Conservation (phyloP, 2,797 vertebrate species). For the Falco naumanni region DNA sequence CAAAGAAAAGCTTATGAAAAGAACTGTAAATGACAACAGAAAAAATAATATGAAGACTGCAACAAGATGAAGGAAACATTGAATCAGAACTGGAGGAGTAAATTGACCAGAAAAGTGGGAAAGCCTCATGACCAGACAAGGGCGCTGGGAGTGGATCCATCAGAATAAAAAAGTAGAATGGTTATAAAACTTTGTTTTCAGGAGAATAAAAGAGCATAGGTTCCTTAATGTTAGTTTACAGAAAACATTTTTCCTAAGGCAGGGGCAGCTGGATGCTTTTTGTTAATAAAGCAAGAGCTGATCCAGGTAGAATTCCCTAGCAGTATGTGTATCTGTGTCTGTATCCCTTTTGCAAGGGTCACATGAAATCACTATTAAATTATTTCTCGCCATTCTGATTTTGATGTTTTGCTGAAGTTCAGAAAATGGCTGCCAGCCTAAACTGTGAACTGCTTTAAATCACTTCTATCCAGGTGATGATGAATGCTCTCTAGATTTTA, state of each 20-base stretch:
- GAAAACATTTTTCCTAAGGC: background rate
- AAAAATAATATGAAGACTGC: background rate
- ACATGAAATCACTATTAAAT: slow-evolving; percentile 1
- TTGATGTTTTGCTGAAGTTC: slow-evolving; percentile 16
- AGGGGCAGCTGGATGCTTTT: background rate
- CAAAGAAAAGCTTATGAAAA: background rate
- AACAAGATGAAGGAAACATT: background rate
- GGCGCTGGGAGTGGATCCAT: background rate
- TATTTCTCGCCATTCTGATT: background rate
- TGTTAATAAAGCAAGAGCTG: slow-evolving; percentile 2
- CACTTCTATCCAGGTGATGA: slow-evolving; percentile 33
- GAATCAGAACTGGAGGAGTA: background rate
- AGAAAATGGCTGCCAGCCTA: slow-evolving; percentile 41
- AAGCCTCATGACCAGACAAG: background rate
- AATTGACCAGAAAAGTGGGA: background rate
- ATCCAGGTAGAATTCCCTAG: background rate
- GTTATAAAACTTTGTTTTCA: background rate
- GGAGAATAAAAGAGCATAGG: background rate
- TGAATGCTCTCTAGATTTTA: slow-evolving; percentile 55
- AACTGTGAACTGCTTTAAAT: slow-evolving; percentile 43
- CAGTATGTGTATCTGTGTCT: background rate
- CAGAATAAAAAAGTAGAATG: background rate
- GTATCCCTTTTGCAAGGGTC: background rate
- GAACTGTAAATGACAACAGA: background rate
- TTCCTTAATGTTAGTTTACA: background rate